Evolutionary conservation across 2,888 invertebrate genomes (phyloP).

Genomic region (Coleophora flavipennella): DNA sequence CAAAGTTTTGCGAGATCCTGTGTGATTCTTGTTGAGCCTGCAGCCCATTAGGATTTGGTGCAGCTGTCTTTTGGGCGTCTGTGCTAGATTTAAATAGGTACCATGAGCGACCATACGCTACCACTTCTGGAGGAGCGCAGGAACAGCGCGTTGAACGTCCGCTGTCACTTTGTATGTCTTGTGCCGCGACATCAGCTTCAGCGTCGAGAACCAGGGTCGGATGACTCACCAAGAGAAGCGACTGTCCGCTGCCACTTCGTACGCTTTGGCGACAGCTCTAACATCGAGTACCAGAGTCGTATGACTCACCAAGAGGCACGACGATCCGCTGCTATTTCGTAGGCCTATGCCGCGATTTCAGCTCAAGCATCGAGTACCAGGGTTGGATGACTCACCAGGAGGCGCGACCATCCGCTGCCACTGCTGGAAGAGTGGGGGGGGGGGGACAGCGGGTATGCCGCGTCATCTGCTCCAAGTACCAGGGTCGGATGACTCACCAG

Average conservation of each 20-base stretch:
- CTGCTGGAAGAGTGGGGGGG: slow-evolving; percentile 97
- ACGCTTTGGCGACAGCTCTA: slow-evolving; percentile 98
- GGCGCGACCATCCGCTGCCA: slow-evolving; percentile 99
- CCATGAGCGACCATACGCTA: too few species aligned
- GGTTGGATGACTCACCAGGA: slow-evolving; percentile 80
- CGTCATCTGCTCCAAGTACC: slow-evolving; percentile 82
- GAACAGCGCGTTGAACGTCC: too few species aligned
- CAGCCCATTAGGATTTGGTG: too few species aligned
- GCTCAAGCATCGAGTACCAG: slow-evolving; percentile 93
- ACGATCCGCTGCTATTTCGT: slow-evolving; percentile 99
- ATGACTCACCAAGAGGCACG: slow-evolving; percentile 91
- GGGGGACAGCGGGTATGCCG: slow-evolving; percentile 92
- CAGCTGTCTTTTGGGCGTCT: too few species aligned
- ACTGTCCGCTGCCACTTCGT: slow-evolving; percentile 99
- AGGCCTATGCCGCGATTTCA: slow-evolving; percentile 99
- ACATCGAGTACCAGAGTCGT: slow-evolving; percentile 84
- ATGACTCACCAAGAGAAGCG: slow-evolving; percentile 93
- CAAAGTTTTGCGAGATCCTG: too few species aligned
- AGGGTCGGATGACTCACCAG: slow-evolving; percentile 77
- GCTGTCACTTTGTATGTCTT: too few species aligned
- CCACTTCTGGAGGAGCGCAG: too few species aligned
- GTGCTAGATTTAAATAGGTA: too few species aligned
- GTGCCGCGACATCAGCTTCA: slow-evolving; percentile 98
- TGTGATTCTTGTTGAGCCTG: too few species aligned
- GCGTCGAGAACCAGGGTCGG: slow-evolving; percentile 87